A percentile compares a stretch with the other conserved stretches of the same genome.
Evolutionary conservation across 2,888 invertebrate genomes (phyloP).

Genomic region (Chrysolina americana): DNA sequence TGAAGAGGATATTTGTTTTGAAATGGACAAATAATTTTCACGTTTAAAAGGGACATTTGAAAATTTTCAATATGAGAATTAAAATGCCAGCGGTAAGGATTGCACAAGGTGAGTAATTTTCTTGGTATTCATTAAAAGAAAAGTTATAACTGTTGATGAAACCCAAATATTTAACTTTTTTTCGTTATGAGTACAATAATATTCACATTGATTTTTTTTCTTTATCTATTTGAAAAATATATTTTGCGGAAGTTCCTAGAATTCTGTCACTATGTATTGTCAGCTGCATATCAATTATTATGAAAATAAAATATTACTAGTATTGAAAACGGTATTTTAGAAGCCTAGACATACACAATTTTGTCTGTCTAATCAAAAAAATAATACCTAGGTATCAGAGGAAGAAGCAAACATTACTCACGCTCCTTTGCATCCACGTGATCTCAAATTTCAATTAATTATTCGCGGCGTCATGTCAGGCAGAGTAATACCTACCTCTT

Average conservation of each 20-base stretch:
- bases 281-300: not conserved
- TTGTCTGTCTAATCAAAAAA: not conserved
- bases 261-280: no score
- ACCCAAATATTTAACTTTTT: no score
- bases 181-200: no score
- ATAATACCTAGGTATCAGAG: no score
- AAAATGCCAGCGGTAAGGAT: slow-evolving; percentile 98
- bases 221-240: no score
- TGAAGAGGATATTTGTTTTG: slow-evolving; percentile 42
- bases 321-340: not conserved
- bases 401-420: not conserved
- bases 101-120: slow-evolving; percentile 87
- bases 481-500: slow-evolving; percentile 55
- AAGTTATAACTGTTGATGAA: not conserved
- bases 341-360: not conserved
- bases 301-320: not conserved
- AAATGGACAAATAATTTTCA: slow-evolving; percentile 46
- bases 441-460: slow-evolving; percentile 25
- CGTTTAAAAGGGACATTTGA: slow-evolving; percentile 39
- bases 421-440: slow-evolving; percentile 17
- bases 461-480: slow-evolving; percentile 22
- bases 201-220: no score
- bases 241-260: no score
- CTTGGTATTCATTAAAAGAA: not conserved
- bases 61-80: slow-evolving; percentile 89